A percentile compares a stretch with the other conserved stretches of the same genome.
phyloP scores from a whole-genome alignment of 2,888 invertebrate species.

The Coremacera marginata region DNA sequence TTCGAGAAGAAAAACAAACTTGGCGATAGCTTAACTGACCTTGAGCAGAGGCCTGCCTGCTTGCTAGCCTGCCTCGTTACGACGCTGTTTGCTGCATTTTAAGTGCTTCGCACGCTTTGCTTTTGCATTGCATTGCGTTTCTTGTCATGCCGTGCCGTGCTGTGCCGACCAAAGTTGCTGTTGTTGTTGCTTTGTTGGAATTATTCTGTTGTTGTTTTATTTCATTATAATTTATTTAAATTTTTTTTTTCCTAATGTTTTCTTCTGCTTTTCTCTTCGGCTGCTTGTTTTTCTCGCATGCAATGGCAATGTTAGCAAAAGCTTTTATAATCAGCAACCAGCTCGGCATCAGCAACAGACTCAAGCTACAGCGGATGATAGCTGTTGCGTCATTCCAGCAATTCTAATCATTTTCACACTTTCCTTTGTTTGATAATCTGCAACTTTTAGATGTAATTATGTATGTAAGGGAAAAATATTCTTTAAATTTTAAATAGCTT shows the following conservation, averaged over 20 bases:
- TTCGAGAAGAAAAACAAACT: constrained; percentile 30
- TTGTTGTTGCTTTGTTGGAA: background rate
- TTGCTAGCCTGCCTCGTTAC: background rate
- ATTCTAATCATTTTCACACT: background rate
- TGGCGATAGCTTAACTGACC: constrained; percentile 36
- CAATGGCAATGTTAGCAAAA: background rate
- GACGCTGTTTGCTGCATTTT: constrained; percentile 37
- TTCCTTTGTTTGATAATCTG: background rate
- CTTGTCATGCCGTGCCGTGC: background rate
- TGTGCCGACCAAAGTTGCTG: background rate
- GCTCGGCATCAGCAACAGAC: background rate
- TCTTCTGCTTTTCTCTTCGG: background rate
- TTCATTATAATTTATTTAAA: constrained; percentile 13
- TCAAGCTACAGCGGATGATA: background rate
- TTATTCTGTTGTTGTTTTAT: background rate
- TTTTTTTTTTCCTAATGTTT: background rate
- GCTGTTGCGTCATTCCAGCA: constrained; percentile 1
- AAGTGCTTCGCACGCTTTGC: constrained; percentile 36
- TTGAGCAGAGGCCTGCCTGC: constrained; percentile 19
- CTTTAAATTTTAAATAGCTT: too few species aligned
- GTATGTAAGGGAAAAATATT: too few species aligned
- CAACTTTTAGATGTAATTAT: too few species aligned
- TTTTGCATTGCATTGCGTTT: constrained; percentile 17
- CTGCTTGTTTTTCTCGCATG: constrained; percentile 5
- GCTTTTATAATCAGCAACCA: background rate